Evolutionary conservation across 37 sponge, comb jelly and placozoan species (phyloP).

Genomic region (Halisarca cf. caerulea): DNA sequence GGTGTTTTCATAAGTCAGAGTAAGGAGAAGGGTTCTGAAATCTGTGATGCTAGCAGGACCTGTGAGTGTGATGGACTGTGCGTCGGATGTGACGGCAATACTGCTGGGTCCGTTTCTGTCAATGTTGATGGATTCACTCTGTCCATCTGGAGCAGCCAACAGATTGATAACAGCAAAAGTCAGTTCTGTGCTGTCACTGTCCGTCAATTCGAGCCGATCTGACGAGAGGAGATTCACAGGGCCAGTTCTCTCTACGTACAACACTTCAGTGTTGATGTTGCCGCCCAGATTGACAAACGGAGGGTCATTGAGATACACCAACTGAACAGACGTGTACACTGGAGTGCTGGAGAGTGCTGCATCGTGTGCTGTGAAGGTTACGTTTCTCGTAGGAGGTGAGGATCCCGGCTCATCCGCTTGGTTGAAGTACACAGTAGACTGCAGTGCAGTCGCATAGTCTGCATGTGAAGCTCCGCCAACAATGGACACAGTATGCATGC

Average conservation of each 20-base stretch:
- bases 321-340: constrained; percentile 11
- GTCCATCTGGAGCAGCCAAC: constrained; percentile 38
- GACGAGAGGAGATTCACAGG: constrained; percentile 35
- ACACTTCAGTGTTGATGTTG: constrained; percentile 42
- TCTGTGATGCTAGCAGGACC: constrained; percentile 44
- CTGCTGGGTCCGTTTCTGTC: neutral
- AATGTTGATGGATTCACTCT: neutral
- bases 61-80: constrained; percentile 6
- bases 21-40: constrained; percentile 16
- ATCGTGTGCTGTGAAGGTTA: constrained; percentile 45
- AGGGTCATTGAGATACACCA: constrained; percentile 50
- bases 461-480: constrained; percentile 25
- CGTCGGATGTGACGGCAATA: neutral
- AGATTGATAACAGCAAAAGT: constrained; percentile 22
- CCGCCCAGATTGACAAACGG: constrained; percentile 55
- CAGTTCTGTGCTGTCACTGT: constrained; percentile 48
- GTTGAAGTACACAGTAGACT: constrained; percentile 48
- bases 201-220: constrained; percentile 28
- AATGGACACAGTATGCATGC: constrained; percentile 15
- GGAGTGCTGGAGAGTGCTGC: constrained; percentile 31
- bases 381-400: constrained; percentile 14
- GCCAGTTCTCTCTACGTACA: constrained; percentile 47
- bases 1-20: constrained; percentile 51
- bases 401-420: constrained; percentile 53
- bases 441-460: constrained; percentile 27